Base-by-base conservation (phyloP, 2,888 invertebrate species). In the Lepidocyrtinus sp. region DNA sequence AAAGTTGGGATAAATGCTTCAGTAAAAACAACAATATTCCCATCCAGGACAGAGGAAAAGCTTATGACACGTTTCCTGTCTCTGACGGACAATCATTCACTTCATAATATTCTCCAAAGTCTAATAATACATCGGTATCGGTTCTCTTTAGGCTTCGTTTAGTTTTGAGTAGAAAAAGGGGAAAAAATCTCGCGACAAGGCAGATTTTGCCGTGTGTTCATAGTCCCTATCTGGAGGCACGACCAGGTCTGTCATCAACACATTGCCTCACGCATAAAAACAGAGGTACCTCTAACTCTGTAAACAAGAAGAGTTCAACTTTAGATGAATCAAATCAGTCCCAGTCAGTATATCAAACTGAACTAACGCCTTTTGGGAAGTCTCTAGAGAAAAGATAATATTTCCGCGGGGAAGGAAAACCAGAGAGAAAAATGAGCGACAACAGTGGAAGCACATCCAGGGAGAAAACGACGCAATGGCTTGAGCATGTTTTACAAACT, bases 381-480 rank as follows among this genome's bases (percentile, higher is more conserved):
- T 36, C 36, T 36, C 36, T 36, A 7, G 36, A 12, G 36, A 36
- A 12, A 12, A 36, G 36, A 36, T 36, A 36, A 36, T 36, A 36
- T 36, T 36, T 36, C 12, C 36, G 12, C 36, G 36, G 12, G 36
- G 70, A 71, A 72, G n/a, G n/a, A n/a, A n/a, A n/a, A n/a, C n/a
- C n/a, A n/a, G n/a, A n/a, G n/a, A n/a, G n/a, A n/a, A 76, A 79
- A 59, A 82, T 83, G 82, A 75, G 75, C 71, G 84, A 83, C 70
- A 71, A 76, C 26, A 64, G 74, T 74, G 85, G 82, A 45, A 81
- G 27, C 69, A 75, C 83, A 61, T 85, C 86, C 9, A 70, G 85
- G 67, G 86, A 86, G 73, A 85, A 85, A 72, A 86, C 86, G 1
- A 85, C 85, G 24, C 86, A 85, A 63, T 86, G 86, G 86, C 59